Conservation (phyloP, 1,140 invertebrate genomes). For the Alviniconcha marisindica region DNA sequence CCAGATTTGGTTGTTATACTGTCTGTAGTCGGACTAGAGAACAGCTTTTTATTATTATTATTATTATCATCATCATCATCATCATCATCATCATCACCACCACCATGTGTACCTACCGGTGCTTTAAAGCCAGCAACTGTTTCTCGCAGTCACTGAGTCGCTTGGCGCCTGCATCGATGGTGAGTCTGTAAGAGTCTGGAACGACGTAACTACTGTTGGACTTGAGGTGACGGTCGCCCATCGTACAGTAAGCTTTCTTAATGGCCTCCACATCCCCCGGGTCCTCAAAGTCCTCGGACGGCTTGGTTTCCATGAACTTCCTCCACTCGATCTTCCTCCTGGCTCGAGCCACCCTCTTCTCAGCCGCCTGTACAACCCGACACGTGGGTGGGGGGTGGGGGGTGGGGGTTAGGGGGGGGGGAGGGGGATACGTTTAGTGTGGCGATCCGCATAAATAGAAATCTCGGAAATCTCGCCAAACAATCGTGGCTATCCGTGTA, state of each 20-base stretch:
- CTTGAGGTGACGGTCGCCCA: slow-evolving; percentile 34
- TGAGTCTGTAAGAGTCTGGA: slow-evolving; percentile 25
- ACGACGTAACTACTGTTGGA: slow-evolving; percentile 10
- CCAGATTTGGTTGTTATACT: too few relatives aligned
- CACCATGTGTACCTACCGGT: too few relatives aligned
- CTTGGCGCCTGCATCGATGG: background rate
- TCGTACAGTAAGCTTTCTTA: background rate
- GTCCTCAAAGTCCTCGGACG: slow-evolving; percentile 24
- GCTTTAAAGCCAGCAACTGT: too few relatives aligned
- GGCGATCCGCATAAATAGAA: too few relatives aligned
- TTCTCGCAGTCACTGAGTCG: background rate
- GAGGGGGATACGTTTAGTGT: background rate
- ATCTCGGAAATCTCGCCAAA: too few relatives aligned
- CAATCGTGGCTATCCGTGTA: too few relatives aligned
- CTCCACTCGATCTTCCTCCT: background rate
- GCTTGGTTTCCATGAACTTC: slow-evolving; percentile 14
- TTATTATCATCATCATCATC: too few relatives aligned
- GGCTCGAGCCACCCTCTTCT: slow-evolving; percentile 2
- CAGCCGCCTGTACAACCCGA: slow-evolving; percentile 6
- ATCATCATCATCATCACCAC: too few relatives aligned
- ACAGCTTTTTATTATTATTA: too few relatives aligned
- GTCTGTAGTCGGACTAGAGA: too few relatives aligned
- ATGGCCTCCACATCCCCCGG: slow-evolving; percentile 22
- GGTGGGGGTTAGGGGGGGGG: background rate
- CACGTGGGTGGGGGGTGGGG: background rate